A percentile compares a stretch with the other conserved stretches of the same genome.
phyloP scores from a whole-genome alignment of 2,797 vertebrate genomes.

The Calcarius lapponicus region DNA sequence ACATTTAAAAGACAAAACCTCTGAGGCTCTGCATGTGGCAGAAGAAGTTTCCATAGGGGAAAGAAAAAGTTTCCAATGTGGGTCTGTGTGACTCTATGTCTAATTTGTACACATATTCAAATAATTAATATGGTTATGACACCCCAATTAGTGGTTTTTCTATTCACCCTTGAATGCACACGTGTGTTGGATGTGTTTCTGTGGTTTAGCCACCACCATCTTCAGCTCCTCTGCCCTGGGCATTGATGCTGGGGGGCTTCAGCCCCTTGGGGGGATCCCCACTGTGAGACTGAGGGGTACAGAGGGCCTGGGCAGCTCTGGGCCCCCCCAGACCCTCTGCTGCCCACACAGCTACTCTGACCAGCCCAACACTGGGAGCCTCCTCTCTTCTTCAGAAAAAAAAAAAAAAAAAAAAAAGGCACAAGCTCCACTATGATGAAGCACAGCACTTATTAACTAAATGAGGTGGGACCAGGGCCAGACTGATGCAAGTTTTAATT shows the following conservation, averaged over 20 bases:
- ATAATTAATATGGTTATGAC: not conserved
- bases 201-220: rapidly evolving
- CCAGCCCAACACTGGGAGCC: not conserved
- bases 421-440: rapidly evolving
- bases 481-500: conserved; percentile 17
- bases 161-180: not conserved
- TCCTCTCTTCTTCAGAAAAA: not conserved
- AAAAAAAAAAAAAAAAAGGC: rapidly evolving
- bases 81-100: not conserved
- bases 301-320: not conserved
- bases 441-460: not conserved
- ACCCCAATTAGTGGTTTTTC: not conserved
- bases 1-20: not conserved
- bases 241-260: not conserved
- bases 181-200: rapidly evolving
- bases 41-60: not conserved
- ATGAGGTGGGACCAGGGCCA: not conserved
- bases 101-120: not conserved
- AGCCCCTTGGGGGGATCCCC: not conserved
- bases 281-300: not conserved
- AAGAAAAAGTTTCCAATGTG: not conserved
- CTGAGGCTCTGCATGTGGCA: not conserved
- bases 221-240: rapidly evolving
- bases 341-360: not conserved
- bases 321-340: rapidly evolving